Evolutionary conservation across 2,113 vertebrate genomes (phyloP), one percentile per base, ranked within the genome.

Genomic region (Microtus ochrogaster): DNA sequence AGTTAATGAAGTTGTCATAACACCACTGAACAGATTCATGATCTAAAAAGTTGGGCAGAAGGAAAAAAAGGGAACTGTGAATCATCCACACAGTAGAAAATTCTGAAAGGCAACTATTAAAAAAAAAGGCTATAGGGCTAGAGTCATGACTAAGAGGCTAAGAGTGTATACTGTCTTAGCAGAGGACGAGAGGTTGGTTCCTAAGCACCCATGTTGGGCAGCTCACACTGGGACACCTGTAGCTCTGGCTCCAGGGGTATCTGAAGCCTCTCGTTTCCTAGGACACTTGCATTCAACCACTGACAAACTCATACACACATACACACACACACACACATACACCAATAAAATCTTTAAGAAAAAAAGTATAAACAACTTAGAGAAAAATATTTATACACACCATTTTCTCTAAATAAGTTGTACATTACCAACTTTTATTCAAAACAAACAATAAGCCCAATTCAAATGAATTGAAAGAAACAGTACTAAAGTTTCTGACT

Each of bases 1-100:
- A 99, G 99, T 99, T 99, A 98, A 99, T 99, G 98, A 99, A 99
- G 99, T 99, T 99, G 99, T 99, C 99, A 94, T 99, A 99, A 99
- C 99, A 99, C 99, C 99, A 99, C 98, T 99, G 99, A 99, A 99
- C 99, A 81, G 99, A 99, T 98, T 99, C 99, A 95, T 99, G 99
- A 99, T 99, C 99, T 99, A 98, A 74, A 98, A 98, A 95, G 90
- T 96, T 92, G 92, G 81, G 98, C 96, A 97, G 94, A 87, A 61
- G 39, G 39, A 41, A 4, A 52, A 92, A 65, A 41, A 68, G 30
- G 52, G 58, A 3, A 55, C 44, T 70, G 97, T 98, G 97, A 98
- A 98, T 97, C 97, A 97, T 76, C 89, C 70, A 98, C 97, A 98
- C 74, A 92, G 70, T 10, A 65, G 2, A 97, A 41, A 87, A 96